These are phyloP conservation scores for Pycnomerus fuliginosus DNA, from an alignment of 2,888 invertebrate genomes.

Conservation along the genomic window DNA sequence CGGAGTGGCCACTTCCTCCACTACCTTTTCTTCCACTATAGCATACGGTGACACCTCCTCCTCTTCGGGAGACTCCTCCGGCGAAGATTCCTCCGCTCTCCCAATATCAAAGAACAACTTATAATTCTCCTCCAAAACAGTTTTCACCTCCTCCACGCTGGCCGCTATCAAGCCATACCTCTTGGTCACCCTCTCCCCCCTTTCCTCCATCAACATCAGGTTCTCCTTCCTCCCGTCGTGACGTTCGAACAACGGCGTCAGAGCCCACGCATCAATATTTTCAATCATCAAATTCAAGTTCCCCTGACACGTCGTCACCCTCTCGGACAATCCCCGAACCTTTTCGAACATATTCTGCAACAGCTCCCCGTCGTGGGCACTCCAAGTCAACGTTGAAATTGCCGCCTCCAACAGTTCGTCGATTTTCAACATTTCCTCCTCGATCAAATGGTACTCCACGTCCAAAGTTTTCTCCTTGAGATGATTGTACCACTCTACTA, in stretches of 20 bases:
- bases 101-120: slow-evolving; percentile 66
- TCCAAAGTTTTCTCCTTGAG: slow-evolving; percentile 70
- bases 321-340: slow-evolving; percentile 66
- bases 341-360: slow-evolving; percentile 56
- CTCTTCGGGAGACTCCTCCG: slow-evolving; percentile 4
- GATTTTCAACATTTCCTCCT: slow-evolving; percentile 72
- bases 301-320: slow-evolving; percentile 68
- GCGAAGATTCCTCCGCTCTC: slow-evolving; percentile 6
- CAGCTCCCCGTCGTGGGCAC: slow-evolving; percentile 66
- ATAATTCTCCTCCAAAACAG: slow-evolving; percentile 65
- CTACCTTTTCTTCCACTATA: slow-evolving; percentile 20
- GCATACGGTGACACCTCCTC: slow-evolving; percentile 5
- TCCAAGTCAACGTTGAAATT: slow-evolving; percentile 75
- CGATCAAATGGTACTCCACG: slow-evolving; percentile 76
- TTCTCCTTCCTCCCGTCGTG: slow-evolving; percentile 64
- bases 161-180: slow-evolving; percentile 55
- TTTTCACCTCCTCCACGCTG: slow-evolving; percentile 60
- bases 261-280: slow-evolving; percentile 70
- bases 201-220: slow-evolving; percentile 59
- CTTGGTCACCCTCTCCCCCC: slow-evolving; percentile 56
- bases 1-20: too few species aligned
- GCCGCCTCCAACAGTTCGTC: slow-evolving; percentile 69
- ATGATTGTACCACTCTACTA: slow-evolving; percentile 81
- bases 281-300: slow-evolving; percentile 62
- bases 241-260: slow-evolving; percentile 71